Evolutionary conservation across 2,888 invertebrate species (phyloP).

Genomic region (Pachliopta kotzebuea): DNA sequence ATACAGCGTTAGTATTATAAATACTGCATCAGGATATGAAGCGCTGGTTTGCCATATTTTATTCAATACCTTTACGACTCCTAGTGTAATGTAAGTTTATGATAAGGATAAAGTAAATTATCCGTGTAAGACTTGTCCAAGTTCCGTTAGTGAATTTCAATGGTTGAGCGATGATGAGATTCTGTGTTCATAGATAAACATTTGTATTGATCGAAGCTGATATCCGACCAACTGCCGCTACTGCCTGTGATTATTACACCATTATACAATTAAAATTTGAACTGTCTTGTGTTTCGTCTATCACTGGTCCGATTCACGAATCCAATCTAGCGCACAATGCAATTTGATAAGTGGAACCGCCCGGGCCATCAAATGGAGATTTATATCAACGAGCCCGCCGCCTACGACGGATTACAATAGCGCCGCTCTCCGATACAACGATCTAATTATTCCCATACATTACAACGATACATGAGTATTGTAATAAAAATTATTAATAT

Average conservation of each 20-base stretch:
- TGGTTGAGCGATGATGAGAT: too few relatives aligned
- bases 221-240: background rate
- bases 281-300: background rate
- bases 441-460: conserved; percentile 17
- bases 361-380: conserved; percentile 23
- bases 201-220: too few relatives aligned
- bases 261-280: background rate
- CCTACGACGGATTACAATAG: conserved; percentile 11
- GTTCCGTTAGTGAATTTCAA: too few relatives aligned
- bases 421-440: conserved; percentile 4
- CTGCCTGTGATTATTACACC: background rate
- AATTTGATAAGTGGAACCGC: conserved; percentile 10
- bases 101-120: too few relatives aligned
- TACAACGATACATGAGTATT: background rate
- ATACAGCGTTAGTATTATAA: too few relatives aligned
- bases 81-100: too few relatives aligned
- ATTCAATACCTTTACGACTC: too few relatives aligned
- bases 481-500: too few relatives aligned
- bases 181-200: too few relatives aligned
- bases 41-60: too few relatives aligned
- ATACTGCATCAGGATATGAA: too few relatives aligned
- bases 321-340: conserved; percentile 12
- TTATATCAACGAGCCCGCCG: conserved; percentile 22
- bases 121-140: too few relatives aligned
- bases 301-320: background rate